phyloP scores from a whole-genome alignment of 2,797 vertebrate genomes.

The Echeneis naucrates region DNA sequence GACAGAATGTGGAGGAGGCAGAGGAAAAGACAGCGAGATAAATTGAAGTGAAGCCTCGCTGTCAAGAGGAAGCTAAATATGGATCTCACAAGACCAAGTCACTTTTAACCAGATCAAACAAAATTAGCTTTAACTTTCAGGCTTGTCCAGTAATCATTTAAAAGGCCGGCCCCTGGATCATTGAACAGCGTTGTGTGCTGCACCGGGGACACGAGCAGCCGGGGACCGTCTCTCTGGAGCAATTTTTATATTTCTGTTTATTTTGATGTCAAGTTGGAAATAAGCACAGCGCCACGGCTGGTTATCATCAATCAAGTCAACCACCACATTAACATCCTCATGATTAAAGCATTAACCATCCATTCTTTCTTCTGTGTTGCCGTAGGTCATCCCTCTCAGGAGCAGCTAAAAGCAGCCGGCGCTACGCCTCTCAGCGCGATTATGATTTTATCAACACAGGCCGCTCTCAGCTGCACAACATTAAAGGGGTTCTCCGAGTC shows the following conservation, averaged over 20 bases:
- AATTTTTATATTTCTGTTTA: background rate
- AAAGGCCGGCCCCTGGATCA: slow-evolving; percentile 45
- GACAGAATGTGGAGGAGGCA: slow-evolving; percentile 16
- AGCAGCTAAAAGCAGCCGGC: slow-evolving; percentile 24
- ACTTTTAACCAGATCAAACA: slow-evolving; percentile 62
- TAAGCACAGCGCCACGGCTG: background rate
- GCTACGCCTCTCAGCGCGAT: slow-evolving; percentile 21
- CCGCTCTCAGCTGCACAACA: slow-evolving; percentile 41
- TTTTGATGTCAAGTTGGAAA: slow-evolving; percentile 2
- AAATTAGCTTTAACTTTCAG: slow-evolving; percentile 48
- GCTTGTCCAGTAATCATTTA: slow-evolving; percentile 40
- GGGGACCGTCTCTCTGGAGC: background rate
- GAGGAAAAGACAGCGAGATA: slow-evolving; percentile 35
- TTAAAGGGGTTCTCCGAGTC: slow-evolving; percentile 41
- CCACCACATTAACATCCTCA: background rate
- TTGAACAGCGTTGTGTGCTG: slow-evolving; percentile 39
- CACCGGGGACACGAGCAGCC: slow-evolving; percentile 12
- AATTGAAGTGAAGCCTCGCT: slow-evolving; percentile 47
- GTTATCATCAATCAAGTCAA: background rate
- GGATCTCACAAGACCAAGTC: slow-evolving; percentile 44
- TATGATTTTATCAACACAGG: slow-evolving; percentile 47
- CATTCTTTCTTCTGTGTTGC: background rate
- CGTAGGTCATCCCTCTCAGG: slow-evolving; percentile 10
- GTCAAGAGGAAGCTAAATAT: slow-evolving; percentile 53
- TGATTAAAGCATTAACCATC: slow-evolving; percentile 27